phyloP scores from a whole-genome alignment of 1,140 invertebrate genomes.

The Atta texana region DNA sequence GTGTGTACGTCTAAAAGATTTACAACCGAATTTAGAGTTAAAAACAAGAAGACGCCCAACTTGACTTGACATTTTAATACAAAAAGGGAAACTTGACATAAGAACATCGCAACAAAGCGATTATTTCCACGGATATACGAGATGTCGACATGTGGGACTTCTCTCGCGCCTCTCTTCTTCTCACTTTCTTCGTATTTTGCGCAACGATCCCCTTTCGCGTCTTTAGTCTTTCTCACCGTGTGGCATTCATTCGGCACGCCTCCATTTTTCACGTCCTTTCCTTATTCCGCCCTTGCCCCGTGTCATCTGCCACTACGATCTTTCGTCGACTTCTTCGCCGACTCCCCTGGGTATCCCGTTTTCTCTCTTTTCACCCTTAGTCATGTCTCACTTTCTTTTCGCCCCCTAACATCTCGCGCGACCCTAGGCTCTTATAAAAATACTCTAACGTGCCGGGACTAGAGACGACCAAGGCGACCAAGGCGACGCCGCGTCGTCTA shows the following conservation, averaged over 20 bases:
- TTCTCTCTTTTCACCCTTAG: constrained; percentile 36
- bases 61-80: background rate
- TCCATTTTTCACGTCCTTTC: constrained; percentile 66
- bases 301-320: constrained; percentile 38
- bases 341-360: background rate
- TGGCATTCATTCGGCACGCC: constrained; percentile 45
- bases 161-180: background rate
- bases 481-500: constrained; percentile 64
- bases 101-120: constrained; percentile 54
- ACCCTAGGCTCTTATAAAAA: constrained; percentile 68
- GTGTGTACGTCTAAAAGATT: no score
- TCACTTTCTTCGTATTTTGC: constrained; percentile 8
- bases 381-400: constrained; percentile 46
- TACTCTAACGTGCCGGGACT: constrained; percentile 78
- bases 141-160: constrained; percentile 18
- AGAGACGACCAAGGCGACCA: constrained; percentile 54
- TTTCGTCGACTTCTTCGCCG: constrained; percentile 42
- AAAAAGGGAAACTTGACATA: background rate
- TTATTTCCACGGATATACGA: constrained; percentile 61
- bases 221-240: constrained; percentile 37
- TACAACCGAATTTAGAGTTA: background rate
- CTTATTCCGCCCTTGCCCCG: constrained; percentile 22
- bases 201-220: background rate
- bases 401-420: constrained; percentile 49
- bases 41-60: background rate